These are phyloP conservation scores for Cordilura impudica DNA, from an alignment of 2,888 invertebrate species.

Conservation along the genomic window DNA sequence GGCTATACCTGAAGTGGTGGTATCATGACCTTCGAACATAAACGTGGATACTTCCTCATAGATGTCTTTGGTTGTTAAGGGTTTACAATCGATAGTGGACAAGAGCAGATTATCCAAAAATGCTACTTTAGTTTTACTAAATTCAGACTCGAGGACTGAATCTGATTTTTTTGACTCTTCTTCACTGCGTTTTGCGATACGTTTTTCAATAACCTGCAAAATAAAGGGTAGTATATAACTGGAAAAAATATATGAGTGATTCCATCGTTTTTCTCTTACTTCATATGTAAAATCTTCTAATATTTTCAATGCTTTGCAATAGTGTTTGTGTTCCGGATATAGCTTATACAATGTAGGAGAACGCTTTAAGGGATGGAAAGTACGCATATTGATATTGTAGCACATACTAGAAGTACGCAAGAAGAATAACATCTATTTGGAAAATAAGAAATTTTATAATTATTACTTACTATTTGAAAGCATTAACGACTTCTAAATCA, in stretches of 20 bases:
- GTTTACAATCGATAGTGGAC: constrained; percentile 69
- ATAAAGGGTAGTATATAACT: too few species aligned
- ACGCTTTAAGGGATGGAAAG: constrained; percentile 68
- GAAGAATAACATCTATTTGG: too few species aligned
- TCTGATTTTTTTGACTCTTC: constrained; percentile 14
- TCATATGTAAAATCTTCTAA: constrained; percentile 75
- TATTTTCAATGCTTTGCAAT: constrained; percentile 74
- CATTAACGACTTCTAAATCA: constrained; percentile 79
- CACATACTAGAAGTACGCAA: too few species aligned
- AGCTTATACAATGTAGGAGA: constrained; percentile 70
- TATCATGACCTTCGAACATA: constrained; percentile 80
- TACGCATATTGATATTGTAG: constrained; percentile 69
- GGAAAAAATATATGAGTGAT: too few species aligned
- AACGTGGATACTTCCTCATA: constrained; percentile 77
- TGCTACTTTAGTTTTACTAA: constrained; percentile 69
- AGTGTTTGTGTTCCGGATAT: constrained; percentile 78
- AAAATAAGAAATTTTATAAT: neutral
- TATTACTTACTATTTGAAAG: constrained; percentile 78
- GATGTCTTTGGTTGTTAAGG: constrained; percentile 70
- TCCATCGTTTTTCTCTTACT: too few species aligned
- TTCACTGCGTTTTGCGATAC: constrained; percentile 63
- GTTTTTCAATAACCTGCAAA: constrained; percentile 70
- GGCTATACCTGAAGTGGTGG: constrained; percentile 80
- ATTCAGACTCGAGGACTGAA: constrained; percentile 55
- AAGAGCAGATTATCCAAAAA: constrained; percentile 74